A percentile compares a stretch with the other conserved stretches of the same genome.
Conservation (phyloP, 2,888 invertebrate genomes). For the Pilophorus perplexus region DNA sequence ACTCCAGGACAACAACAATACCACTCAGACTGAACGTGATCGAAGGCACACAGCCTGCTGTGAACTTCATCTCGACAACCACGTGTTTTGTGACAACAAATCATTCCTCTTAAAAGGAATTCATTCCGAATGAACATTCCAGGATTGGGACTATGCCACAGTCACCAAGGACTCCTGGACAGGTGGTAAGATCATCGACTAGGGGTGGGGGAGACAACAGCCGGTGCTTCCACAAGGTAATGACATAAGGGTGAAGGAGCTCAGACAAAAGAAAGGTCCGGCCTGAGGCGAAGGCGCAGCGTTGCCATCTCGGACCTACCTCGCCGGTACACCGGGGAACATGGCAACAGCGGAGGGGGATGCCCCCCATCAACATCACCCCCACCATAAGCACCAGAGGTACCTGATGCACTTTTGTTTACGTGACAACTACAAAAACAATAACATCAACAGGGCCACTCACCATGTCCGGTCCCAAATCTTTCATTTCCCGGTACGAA, state of each 20-base stretch:
- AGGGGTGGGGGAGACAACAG: background rate
- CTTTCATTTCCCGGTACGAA: conserved; percentile 64
- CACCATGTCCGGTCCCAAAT: conserved; percentile 80
- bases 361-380: background rate
- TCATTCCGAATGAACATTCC: background rate
- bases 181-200: background rate
- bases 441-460: conserved; percentile 51
- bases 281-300: conserved; percentile 18
- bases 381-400: conserved; percentile 5
- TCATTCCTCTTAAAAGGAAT: too few species aligned
- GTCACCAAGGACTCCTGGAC: too few species aligned
- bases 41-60: too few species aligned
- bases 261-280: conserved; percentile 38
- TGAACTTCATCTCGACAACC: too few species aligned
- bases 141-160: too few species aligned
- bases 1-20: too few species aligned
- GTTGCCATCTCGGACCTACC: conserved; percentile 24
- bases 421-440: conserved; percentile 9
- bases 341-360: conserved; percentile 38
- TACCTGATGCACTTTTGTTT: conserved; percentile 40
- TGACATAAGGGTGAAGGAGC: conserved; percentile 22
- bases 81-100: too few species aligned
- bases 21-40: too few species aligned
- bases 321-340: conserved; percentile 20
- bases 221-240: conserved; percentile 16